Base-by-base conservation (phyloP, 2,113 vertebrate species). In the Stomatorhinus ivindoensis region DNA sequence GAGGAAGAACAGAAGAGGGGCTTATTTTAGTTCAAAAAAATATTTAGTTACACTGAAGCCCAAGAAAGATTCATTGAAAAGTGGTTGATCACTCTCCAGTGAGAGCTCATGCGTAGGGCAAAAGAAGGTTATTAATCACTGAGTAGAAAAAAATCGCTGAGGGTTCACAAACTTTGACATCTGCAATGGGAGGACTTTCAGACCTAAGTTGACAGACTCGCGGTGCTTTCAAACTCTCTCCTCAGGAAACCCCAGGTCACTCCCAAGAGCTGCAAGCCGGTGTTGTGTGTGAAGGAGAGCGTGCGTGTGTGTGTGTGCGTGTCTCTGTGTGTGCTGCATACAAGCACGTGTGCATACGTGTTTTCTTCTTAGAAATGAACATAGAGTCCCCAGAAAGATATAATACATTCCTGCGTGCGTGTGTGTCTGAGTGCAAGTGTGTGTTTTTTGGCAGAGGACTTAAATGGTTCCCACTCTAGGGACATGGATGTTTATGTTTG, bases 401-500 rank as follows among this genome's bases (percentile, higher is more conserved):
- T 55, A 21, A 55, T 24, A 55, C 53, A 55, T 21, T 7, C 53
- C 53, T 55, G 5, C 19, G 19, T 73, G 65, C 35, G 84, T 86
- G 24, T n/a, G 1, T 69, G 46, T 86, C 47, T 86, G 48, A 55
- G 13, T 55, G 21, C 21, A 2, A 48, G 83, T 86, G 44, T 85
- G 83, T 50, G 27, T 87, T 35, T 87, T 87, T 87, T 87, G 86
- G 86, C 86, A 87, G 2, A 17, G 35, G 1, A 51, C 13, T 31
- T 87, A 31, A 27, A 39, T 27, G 86, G 86, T 53, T 55, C 86
- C 48, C 15, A 8, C 50, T 35, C 86, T 42, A 87, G 86, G 51
- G 86, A 87, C 17, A 42, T 35, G 86, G 51, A 87, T 87, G 86
- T 87, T 87, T 87, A 87, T 31, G 19, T 87, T 87, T 87, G 51